Base-by-base conservation (phyloP, 2,888 invertebrate species). In the Pterostichus madidus region DNA sequence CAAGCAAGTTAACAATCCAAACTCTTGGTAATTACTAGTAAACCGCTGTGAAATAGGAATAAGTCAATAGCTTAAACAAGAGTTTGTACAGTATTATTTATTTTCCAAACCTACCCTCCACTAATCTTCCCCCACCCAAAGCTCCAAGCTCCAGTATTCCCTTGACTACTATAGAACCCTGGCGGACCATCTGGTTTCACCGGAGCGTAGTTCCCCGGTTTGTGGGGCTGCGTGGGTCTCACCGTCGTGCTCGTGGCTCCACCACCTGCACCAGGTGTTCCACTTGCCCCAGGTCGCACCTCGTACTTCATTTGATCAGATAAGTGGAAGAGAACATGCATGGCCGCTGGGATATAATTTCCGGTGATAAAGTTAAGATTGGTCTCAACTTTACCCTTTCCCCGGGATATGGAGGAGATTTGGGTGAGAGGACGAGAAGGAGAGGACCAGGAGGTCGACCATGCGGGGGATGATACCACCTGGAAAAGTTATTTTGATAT, bases 331-430 rank as follows among this genome's bases (percentile, higher is more conserved):
- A 93, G 92, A 61, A 94, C 91, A 87, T 94, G 94, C 94, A 94
- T 94, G 0, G 92, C 91, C 0, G 94, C 94, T 0, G 94, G 94
- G 0, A 94, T 91, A 88, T 92, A 94, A 2, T 94, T 93, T 85
- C 93, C 91, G 0, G 92, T 91, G 15, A 93, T 91, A 68, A 92
- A 89, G 77, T 91, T 88, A 2, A 93, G 91, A 73, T 91, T 89
- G 83, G 90, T 91, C 84, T 93, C 89, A 1, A 89, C 88, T 79
- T 84, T 85, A 0, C 89, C 88, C 17, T 56, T 56, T 0, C 17
- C 31, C 1, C 59, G 11, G 64, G 32, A 61, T 24, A 24, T 61
- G 17, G 32, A 32, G 39, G 75, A 24, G 32, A 49, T 44, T 17
- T 39, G 15, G 49, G n/a, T 5, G 35, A 8, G 35, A 11, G 24